Conservation (phyloP, 2,797 vertebrate genomes). For the Denticeps clupeoides region DNA sequence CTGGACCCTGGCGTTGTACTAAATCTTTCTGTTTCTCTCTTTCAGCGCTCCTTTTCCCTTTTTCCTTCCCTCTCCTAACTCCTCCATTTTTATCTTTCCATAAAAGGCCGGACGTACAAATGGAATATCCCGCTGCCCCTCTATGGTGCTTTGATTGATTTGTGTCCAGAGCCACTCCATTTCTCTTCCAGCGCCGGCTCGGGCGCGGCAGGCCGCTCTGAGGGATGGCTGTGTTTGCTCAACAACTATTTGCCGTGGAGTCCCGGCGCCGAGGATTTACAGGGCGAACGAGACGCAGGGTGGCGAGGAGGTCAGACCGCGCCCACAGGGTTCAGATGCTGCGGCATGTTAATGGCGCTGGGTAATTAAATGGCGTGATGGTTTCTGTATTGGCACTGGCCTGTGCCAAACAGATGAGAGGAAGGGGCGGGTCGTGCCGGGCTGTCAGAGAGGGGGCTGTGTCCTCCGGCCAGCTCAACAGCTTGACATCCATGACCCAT, state of each 20-base stretch:
- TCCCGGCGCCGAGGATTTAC: not conserved
- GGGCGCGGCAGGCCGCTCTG: not conserved
- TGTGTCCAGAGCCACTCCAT: not conserved
- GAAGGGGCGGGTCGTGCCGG: not conserved
- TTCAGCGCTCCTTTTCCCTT: not conserved
- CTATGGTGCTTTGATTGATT: conserved; percentile 2
- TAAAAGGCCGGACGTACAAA: conserved; percentile 15
- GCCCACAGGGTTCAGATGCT: not conserved
- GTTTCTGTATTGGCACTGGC: conserved; percentile 3
- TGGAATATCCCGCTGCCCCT: not conserved
- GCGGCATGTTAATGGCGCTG: not conserved
- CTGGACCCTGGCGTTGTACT: too few relatives aligned
- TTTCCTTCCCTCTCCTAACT: not conserved
- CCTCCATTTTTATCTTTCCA: conserved; percentile 8
- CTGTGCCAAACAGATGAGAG: conserved; percentile 6
- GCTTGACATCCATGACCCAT: conserved; percentile 10
- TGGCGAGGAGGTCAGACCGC: not conserved
- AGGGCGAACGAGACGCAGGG: not conserved
- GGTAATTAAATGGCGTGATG: conserved; percentile 5
- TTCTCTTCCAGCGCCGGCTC: not conserved
- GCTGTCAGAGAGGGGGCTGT: conserved; percentile 8
- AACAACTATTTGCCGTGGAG: not conserved
- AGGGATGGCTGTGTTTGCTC: not conserved
- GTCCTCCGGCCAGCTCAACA: conserved; percentile 12
- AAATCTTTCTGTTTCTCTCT: conserved; percentile 16